A percentile compares a stretch with the other conserved stretches of the same genome.
These are phyloP conservation scores for Hyles vespertilio DNA, from an alignment of 1,140 invertebrate species.

Conservation along the genomic window DNA sequence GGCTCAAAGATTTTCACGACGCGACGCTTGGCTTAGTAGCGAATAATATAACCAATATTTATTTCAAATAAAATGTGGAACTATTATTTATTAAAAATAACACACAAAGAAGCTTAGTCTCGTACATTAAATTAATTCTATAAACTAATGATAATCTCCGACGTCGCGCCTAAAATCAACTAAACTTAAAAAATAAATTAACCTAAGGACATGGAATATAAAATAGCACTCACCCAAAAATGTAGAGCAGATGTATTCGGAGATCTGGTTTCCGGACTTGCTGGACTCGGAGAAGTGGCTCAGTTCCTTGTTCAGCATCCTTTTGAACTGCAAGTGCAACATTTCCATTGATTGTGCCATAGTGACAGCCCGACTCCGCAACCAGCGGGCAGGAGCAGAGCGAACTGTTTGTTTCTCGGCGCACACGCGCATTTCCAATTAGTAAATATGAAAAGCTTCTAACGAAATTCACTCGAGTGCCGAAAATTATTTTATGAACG, in stretches of 20 bases:
- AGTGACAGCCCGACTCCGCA: conserved; percentile 46
- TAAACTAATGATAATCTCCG: too few species aligned
- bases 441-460: conserved; percentile 27
- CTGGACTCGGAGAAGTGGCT: conserved; percentile 99
- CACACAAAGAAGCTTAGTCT: too few species aligned
- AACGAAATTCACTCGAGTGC: conserved; percentile 13
- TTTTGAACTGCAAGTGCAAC: conserved; percentile 93
- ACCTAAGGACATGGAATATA: not conserved
- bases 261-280: conserved; percentile 99
- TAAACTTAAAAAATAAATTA: not conserved
- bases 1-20: too few species aligned
- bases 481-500: conserved; percentile 11
- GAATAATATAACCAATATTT: too few species aligned
- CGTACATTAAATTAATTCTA: too few species aligned
- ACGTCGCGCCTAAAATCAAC: too few species aligned
- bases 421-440: conserved; percentile 61
- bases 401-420: conserved; percentile 55
- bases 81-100: too few species aligned
- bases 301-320: conserved; percentile 99
- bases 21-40: too few species aligned
- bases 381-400: conserved; percentile 52
- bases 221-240: conserved; percentile 92
- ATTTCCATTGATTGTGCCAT: conserved; percentile 67
- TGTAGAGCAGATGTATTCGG: conserved; percentile 98
- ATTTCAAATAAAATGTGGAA: too few species aligned